Evolutionary conservation across 2,797 vertebrate genomes (phyloP), one percentile per base, ranked within the genome.

Genomic region (Pangasius macronema): DNA sequence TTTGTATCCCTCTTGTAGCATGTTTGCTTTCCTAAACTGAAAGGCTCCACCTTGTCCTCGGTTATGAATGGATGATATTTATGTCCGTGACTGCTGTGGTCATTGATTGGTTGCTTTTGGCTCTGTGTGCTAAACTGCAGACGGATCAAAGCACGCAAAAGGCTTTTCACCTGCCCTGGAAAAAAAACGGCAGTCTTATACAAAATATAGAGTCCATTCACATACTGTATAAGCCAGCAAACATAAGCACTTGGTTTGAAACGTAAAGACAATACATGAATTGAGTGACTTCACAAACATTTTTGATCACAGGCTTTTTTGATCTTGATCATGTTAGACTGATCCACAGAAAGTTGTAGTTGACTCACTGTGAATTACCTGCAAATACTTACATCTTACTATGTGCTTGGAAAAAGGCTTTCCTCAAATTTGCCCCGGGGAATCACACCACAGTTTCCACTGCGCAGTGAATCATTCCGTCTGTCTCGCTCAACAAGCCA

Each of bases 1-100:
- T 95, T 94, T 92, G 92, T 94, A 96, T 94, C 93, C 93, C 94
- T 93, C 90, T 95, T 93, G 91, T 92, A 89, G 91, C 87, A 83
- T 94, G 92, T 95, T 95, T 95, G 91, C 93, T 91, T 92, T 94
- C 77, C 94, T 93, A 89, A 94, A 91, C 76, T 88, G 92, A 93
- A 92, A 89, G 89, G 91, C 89, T 82, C 87, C 91, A 90, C 91
- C 91, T 91, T 94, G 92, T 89, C 83, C 88, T 27, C 5, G 68
- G 87, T 83, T 88, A 89, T 94, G 93, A 92, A 94, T 94, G 90
- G 90, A 85, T 90, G 91, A 90, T 90, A 89, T 93, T 89, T 94
- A 91, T 92, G 68, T 86, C 88, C 83, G 85, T 39, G 0, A 27
- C 86, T 20, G 63, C 72, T 49, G 85, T 87, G 68, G 87, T 88